Conservation (phyloP, 2,888 invertebrate species). For the Polydrusus tereticollis region DNA sequence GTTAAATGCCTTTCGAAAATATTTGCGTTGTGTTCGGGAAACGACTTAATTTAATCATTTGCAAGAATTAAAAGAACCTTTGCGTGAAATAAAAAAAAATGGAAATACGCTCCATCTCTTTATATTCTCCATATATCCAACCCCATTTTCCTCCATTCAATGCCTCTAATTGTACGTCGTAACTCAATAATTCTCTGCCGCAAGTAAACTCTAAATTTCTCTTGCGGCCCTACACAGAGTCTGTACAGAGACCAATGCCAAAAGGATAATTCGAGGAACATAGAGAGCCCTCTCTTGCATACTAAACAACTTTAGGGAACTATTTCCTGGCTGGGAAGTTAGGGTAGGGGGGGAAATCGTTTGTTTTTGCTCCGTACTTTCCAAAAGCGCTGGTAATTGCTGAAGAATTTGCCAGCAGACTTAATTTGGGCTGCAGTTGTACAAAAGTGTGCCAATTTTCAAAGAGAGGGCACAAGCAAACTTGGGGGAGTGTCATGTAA, state of each 20-base stretch:
- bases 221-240: conserved; percentile 42
- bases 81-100: no score
- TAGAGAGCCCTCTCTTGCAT: conserved; percentile 42
- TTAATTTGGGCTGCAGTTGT: conserved; percentile 46
- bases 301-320: conserved; percentile 48
- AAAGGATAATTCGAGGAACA: conserved; percentile 41
- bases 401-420: conserved; percentile 49
- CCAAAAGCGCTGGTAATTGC: conserved; percentile 48
- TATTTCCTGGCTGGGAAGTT: conserved; percentile 33
- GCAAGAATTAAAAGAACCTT: no score
- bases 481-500: conserved; percentile 5
- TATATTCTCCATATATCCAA: background rate
- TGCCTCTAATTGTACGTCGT: conserved; percentile 36
- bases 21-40: conserved; percentile 5
- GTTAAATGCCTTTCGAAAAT: conserved; percentile 35
- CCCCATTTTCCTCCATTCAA: conserved; percentile 9
- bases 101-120: no score
- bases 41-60: conserved; percentile 22
- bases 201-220: conserved; percentile 39
- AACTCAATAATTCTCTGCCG: conserved; percentile 42
- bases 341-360: conserved; percentile 4
- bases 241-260: conserved; percentile 39
- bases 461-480: conserved; percentile 26
- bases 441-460: conserved; percentile 47
- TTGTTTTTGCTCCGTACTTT: conserved; percentile 44